Evolutionary conservation across 30 jellyfish, hydroid and myxozoan species (phyloP).

Genomic region (Euphysa ruthae): DNA sequence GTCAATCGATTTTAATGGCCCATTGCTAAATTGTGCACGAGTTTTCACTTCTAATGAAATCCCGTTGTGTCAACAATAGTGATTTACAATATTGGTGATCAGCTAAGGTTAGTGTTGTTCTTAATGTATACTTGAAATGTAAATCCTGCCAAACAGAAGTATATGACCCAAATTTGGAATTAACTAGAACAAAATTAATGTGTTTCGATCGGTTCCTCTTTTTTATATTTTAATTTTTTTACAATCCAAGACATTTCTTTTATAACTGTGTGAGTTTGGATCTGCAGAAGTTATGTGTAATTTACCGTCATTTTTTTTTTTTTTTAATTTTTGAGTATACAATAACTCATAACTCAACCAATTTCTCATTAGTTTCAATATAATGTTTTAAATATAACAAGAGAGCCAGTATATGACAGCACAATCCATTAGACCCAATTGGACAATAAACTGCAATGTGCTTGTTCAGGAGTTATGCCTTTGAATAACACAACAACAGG

Average conservation of each 20-base stretch:
- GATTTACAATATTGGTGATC: background rate
- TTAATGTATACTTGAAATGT: background rate
- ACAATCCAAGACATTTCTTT: background rate
- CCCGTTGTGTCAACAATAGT: background rate
- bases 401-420: conserved; percentile 1
- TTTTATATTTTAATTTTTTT: background rate
- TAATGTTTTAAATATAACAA: too few species aligned
- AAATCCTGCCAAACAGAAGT: too few species aligned
- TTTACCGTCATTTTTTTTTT: background rate
- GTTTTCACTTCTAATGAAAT: background rate
- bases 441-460: conserved; percentile 23
- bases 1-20: background rate
- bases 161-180: too few species aligned
- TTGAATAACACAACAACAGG: conserved; percentile 7
- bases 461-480: background rate
- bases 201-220: background rate
- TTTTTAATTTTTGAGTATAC: conserved; percentile 8
- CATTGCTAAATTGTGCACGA: background rate
- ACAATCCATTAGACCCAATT: conserved; percentile 6
- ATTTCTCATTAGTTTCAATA: background rate
- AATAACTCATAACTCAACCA: background rate
- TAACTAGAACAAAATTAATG: too few species aligned
- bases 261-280: background rate
- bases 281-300: background rate
- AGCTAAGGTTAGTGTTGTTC: too few species aligned